Percentiles rank a stretch among this genome's conserved stretches.
Evolutionary conservation across 2,888 invertebrate species (phyloP).

Genomic region (Spicauda simplicius): DNA sequence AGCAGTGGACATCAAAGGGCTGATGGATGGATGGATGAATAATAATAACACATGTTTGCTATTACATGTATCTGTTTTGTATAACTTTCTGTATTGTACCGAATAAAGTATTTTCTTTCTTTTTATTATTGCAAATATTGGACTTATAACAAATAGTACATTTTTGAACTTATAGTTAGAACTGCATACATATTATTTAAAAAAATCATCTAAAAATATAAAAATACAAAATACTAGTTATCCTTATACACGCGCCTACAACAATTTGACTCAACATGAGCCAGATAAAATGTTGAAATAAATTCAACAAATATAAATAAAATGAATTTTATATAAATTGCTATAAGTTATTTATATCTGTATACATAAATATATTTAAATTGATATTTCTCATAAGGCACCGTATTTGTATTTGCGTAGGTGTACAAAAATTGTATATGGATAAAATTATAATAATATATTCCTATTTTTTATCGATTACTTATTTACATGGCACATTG

Average conservation of each 20-base stretch:
- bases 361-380: slow-evolving; percentile 43
- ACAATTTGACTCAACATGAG: slow-evolving; percentile 75
- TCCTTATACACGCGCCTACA: slow-evolving; percentile 43
- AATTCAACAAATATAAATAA: slow-evolving; percentile 58
- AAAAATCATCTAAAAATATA: too few species aligned
- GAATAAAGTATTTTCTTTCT: too few species aligned
- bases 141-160: too few species aligned
- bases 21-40: too few species aligned
- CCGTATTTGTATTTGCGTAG: slow-evolving; percentile 50
- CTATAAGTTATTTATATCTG: slow-evolving; percentile 44
- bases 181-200: too few species aligned
- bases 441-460: slow-evolving; percentile 46
- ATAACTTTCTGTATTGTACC: too few species aligned
- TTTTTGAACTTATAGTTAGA: too few species aligned
- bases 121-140: too few species aligned
- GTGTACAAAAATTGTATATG: slow-evolving; percentile 25
- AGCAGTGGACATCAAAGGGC: too few species aligned
- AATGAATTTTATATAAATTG: slow-evolving; percentile 48
- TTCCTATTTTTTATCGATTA: slow-evolving; percentile 49
- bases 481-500: slow-evolving; percentile 79
- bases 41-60: too few species aligned
- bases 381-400: slow-evolving; percentile 54
- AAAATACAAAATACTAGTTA: slow-evolving; percentile 45
- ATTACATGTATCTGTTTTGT: too few species aligned
- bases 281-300: slow-evolving; percentile 62